Evolutionary conservation across 2,888 invertebrate species (phyloP).

Genomic region (Lepidochrysops patricia): DNA sequence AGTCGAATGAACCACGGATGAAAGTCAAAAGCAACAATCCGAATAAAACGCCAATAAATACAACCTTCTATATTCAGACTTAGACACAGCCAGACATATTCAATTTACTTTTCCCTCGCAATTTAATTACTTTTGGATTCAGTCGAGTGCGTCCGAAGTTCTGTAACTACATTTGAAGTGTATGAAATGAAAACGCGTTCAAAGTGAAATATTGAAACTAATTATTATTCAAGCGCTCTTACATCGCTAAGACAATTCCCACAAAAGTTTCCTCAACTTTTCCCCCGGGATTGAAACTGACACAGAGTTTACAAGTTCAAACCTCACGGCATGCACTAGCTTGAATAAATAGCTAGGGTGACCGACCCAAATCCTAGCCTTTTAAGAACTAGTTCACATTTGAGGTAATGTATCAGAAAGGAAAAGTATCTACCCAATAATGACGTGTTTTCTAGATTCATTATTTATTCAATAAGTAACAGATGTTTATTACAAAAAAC

Average conservation of each 20-base stretch:
- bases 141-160: neutral
- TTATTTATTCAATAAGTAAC: too few relatives aligned
- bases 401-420: too few relatives aligned
- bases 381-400: too few relatives aligned
- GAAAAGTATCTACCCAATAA: too few relatives aligned
- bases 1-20: too few relatives aligned
- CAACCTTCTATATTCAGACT: neutral
- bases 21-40: too few relatives aligned
- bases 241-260: neutral
- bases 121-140: neutral
- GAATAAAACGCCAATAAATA: too few relatives aligned
- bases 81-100: neutral
- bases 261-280: neutral
- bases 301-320: slow-evolving; percentile 3
- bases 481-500: too few relatives aligned
- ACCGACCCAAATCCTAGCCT: too few relatives aligned
- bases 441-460: too few relatives aligned
- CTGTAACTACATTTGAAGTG: neutral
- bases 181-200: neutral
- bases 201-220: slow-evolving; percentile 2
- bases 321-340: neutral
- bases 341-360: neutral
- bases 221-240: slow-evolving; percentile 10
- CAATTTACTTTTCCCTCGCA: neutral
- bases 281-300: neutral